A percentile compares a stretch with the other conserved stretches of the same genome.
phyloP scores from a whole-genome alignment of 1,140 invertebrate genomes.

The Araneus ventricosus region DNA sequence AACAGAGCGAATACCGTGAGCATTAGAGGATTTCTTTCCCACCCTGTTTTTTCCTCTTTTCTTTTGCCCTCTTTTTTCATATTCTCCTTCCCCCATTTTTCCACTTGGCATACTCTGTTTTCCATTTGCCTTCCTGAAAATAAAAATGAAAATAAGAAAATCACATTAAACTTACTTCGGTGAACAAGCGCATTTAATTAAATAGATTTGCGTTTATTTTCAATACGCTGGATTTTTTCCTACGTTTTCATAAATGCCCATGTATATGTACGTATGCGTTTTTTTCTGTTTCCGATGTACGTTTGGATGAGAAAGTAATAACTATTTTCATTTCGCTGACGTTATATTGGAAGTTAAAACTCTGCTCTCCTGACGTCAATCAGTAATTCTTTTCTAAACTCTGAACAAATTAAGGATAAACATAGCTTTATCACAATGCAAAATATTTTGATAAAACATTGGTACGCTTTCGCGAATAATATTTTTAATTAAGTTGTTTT shows the following conservation, averaged over 20 bases:
- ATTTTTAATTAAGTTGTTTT: too few species aligned
- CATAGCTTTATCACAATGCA: too few species aligned
- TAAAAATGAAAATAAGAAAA: slow-evolving; percentile 33
- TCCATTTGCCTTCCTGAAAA: slow-evolving; percentile 30
- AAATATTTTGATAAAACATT: too few species aligned
- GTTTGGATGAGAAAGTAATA: neutral
- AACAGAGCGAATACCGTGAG: neutral
- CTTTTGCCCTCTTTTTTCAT: slow-evolving; percentile 13
- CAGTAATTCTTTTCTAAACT: neutral
- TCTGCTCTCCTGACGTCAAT: neutral
- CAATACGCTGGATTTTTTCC: slow-evolving; percentile 13
- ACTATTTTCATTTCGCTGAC: neutral
- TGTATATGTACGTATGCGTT: neutral
- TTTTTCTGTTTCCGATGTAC: neutral
- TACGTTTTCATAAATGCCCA: slow-evolving; percentile 10
- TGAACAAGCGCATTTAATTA: slow-evolving; percentile 71
- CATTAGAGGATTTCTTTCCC: neutral
- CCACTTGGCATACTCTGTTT: slow-evolving; percentile 37
- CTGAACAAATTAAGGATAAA: neutral
- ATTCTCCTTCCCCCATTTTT: neutral
- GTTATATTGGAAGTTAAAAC: neutral
- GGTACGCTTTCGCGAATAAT: too few species aligned
- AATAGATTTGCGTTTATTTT: slow-evolving; percentile 64
- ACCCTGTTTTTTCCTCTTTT: neutral
- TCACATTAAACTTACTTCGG: slow-evolving; percentile 61